Conservation (phyloP, 2,888 invertebrate species). For the Abscondita cerata region DNA sequence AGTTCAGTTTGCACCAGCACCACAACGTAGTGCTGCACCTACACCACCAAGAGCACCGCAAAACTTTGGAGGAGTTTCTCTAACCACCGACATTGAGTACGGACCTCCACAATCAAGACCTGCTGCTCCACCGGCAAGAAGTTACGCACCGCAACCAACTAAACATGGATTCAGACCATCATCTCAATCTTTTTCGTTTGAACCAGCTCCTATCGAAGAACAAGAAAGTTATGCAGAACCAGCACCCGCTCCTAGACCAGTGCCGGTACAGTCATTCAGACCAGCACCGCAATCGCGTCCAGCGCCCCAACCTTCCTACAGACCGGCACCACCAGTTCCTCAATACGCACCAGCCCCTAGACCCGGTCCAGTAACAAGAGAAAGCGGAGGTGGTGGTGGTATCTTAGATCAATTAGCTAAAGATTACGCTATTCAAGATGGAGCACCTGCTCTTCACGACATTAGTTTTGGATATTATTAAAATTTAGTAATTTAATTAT, state of each 20-base stretch:
- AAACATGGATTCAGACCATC: constrained; percentile 44
- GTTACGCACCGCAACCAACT: constrained; percentile 49
- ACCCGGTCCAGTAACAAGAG: constrained; percentile 45
- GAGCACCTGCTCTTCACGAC: constrained; percentile 76
- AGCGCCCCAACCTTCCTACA: constrained; percentile 40
- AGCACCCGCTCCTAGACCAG: constrained; percentile 47
- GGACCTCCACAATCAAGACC: constrained; percentile 43
- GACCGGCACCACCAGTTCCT: constrained; percentile 44
- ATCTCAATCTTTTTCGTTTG: constrained; percentile 48
- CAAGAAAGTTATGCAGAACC: constrained; percentile 48
- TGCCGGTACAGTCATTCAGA: constrained; percentile 36
- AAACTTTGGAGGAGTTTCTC: constrained; percentile 52
- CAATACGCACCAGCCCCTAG: constrained; percentile 46
- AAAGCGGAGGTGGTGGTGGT: constrained; percentile 58
- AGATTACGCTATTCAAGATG: constrained; percentile 78
- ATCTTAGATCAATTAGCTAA: constrained; percentile 81
- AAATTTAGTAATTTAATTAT: constrained; percentile 11
- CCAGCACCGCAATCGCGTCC: constrained; percentile 51
- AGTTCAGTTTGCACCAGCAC: constrained; percentile 38
- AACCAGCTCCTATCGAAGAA: constrained; percentile 49
- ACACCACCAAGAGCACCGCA: constrained; percentile 16
- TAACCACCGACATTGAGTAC: constrained; percentile 47
- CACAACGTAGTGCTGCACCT: constrained; percentile 31
- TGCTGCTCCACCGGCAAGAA: constrained; percentile 35
- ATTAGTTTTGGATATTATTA: constrained; percentile 85